Conservation (phyloP, 2,797 vertebrate genomes). For the Arctocebus calabarensis region DNA sequence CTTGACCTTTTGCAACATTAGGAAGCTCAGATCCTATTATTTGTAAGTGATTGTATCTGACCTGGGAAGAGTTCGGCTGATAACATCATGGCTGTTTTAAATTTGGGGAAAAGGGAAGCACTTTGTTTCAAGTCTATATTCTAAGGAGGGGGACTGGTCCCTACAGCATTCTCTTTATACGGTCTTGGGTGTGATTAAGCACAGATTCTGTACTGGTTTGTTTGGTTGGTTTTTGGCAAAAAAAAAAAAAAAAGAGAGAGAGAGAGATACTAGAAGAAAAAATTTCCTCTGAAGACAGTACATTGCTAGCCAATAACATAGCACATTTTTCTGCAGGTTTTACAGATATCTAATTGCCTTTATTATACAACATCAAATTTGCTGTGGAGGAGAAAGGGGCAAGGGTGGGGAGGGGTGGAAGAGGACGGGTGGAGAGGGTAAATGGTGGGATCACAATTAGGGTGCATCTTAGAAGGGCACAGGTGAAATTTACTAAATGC, state of each 20-base stretch:
- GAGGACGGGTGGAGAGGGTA: no score
- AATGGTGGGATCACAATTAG: no score
- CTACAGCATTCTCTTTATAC: background rate
- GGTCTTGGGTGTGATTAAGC: background rate
- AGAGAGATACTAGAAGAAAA: background rate
- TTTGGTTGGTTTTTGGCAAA: background rate
- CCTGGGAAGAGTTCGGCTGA: background rate
- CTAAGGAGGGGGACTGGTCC: background rate
- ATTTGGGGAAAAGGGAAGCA: background rate
- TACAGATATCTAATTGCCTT: background rate
- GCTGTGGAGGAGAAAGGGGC: no score
- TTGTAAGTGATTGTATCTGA: constrained; percentile 4
- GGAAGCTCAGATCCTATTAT: background rate
- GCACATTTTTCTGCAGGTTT: background rate
- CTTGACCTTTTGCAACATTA: background rate
- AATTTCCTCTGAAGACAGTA: constrained; percentile 5
- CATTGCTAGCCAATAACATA: background rate
- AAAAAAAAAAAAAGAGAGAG: background rate
- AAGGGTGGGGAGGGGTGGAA: no score
- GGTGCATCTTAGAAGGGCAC: no score
- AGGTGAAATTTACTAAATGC: no score
- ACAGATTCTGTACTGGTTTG: background rate
- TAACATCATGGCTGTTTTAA: background rate
- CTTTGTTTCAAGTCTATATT: background rate
- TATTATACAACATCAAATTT: constrained; percentile 36